A percentile compares a stretch with the other conserved stretches of the same genome.
Conservation (phyloP, 1,140 invertebrate species). For the Drosophila insularis region DNA sequence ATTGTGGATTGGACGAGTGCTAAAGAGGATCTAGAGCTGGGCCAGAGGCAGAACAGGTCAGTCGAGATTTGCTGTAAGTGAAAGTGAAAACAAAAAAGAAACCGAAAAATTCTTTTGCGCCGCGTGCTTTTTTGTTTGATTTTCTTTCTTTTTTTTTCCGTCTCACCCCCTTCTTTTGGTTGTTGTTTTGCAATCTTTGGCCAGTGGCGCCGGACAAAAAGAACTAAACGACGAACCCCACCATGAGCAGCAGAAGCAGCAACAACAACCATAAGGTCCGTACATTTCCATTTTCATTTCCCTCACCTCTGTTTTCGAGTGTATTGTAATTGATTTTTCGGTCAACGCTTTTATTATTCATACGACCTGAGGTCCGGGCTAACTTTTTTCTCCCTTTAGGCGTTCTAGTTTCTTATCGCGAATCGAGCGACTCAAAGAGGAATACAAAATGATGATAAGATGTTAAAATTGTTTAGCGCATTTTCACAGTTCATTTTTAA, state of each 20-base stretch:
- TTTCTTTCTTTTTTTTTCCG: not conserved
- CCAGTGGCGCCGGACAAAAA: not conserved
- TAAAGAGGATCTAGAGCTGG: not conserved
- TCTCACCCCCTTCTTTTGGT: not conserved
- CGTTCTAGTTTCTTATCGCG: no score
- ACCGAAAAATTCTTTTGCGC: not conserved
- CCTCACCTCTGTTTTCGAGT: not conserved
- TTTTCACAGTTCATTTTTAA: constrained; percentile 1
- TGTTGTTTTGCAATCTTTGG: not conserved
- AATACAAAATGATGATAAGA: not conserved
- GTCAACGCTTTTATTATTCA: constrained; percentile 6
- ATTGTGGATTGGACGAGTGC: not conserved
- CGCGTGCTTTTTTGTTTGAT: constrained; percentile 1
- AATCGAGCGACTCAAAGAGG: no score
- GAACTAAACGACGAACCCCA: not conserved
- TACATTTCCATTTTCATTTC: no score
- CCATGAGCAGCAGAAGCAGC: not conserved
- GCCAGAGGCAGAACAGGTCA: not conserved
- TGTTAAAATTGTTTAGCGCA: not conserved
- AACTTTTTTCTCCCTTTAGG: not conserved
- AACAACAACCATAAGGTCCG: not conserved
- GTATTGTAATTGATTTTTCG: constrained; percentile 6
- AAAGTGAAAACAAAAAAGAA: not conserved
- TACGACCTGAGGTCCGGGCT: not conserved
- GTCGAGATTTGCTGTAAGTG: constrained; percentile 1